These are phyloP conservation scores for Diabrotica virgifera DNA, from an alignment of 1,140 invertebrate genomes.

Conservation along the genomic window DNA sequence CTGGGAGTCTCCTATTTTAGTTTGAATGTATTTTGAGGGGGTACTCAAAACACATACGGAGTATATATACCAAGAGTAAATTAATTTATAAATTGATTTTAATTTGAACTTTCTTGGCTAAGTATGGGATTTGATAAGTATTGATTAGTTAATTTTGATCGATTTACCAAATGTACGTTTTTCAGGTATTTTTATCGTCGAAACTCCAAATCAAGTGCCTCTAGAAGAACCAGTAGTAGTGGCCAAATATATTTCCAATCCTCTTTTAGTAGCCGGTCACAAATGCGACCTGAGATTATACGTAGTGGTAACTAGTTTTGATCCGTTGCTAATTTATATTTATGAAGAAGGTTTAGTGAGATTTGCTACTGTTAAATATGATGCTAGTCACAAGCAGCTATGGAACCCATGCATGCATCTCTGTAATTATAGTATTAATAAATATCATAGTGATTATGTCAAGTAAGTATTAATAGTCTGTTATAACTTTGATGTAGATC, in stretches of 20 bases:
- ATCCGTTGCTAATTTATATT: slow-evolving; percentile 80
- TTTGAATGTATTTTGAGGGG: too few relatives aligned
- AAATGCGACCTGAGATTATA: slow-evolving; percentile 90
- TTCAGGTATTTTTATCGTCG: slow-evolving; percentile 47
- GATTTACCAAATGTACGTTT: background rate
- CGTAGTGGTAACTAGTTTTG: slow-evolving; percentile 80
- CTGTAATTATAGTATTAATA: slow-evolving; percentile 93
- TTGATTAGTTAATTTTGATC: background rate
- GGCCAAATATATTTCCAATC: slow-evolving; percentile 90
- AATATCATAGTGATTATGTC: slow-evolving; percentile 86
- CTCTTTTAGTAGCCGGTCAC: slow-evolving; percentile 90
- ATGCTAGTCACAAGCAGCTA: slow-evolving; percentile 72
- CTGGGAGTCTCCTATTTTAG: too few relatives aligned
- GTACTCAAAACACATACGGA: too few relatives aligned
- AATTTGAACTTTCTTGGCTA: background rate
- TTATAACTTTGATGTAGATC: too few relatives aligned
- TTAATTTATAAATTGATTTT: too few relatives aligned
- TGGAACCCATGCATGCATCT: slow-evolving; percentile 92
- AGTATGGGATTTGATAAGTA: background rate
- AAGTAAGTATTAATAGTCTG: slow-evolving; percentile 56
- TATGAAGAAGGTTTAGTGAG: slow-evolving; percentile 85
- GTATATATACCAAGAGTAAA: too few relatives aligned
- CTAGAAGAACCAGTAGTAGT: slow-evolving; percentile 88
- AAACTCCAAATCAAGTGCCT: slow-evolving; percentile 81
- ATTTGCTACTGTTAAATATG: slow-evolving; percentile 85